Conservation (phyloP, 1,140 invertebrate species). For the Trachymyrmex cornetzi region DNA sequence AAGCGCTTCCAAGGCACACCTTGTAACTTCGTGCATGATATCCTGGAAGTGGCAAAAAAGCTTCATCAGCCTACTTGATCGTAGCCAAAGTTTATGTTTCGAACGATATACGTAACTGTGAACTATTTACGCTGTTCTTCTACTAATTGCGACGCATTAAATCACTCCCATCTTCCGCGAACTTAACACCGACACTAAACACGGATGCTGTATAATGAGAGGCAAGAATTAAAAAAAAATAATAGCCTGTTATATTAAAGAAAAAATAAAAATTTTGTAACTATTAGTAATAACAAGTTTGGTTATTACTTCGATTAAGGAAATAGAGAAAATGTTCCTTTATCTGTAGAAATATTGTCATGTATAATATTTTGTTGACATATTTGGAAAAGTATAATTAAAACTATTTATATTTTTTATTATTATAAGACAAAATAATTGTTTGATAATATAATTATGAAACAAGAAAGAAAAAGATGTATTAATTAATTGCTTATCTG, state of each 20-base stretch:
- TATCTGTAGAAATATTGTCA: neutral
- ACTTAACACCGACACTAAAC: neutral
- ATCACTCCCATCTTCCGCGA: conserved; percentile 25
- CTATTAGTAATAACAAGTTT: neutral
- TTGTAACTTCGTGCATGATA: conserved; percentile 21
- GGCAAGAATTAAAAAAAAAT: conserved; percentile 3
- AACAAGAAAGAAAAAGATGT: neutral
- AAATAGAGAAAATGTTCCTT: neutral
- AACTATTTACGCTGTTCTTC: conserved; percentile 13
- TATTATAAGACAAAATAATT: neutral
- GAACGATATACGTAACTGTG: conserved; percentile 23
- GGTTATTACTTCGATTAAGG: neutral
- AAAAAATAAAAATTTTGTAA: neutral
- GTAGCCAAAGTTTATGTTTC: conserved; percentile 39
- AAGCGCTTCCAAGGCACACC: conserved; percentile 19
- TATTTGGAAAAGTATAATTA: neutral
- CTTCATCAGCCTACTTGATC: neutral
- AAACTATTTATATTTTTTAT: conserved; percentile 7
- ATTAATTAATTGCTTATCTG: neutral
- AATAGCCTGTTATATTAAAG: neutral
- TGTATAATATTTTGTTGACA: neutral
- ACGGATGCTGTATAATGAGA: conserved; percentile 36
- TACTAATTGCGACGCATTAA: conserved; percentile 22
- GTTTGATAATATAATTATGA: neutral
- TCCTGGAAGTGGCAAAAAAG: conserved; percentile 32